Conservation (phyloP, 2,797 vertebrate species). For the Melanotaenia nigrans region DNA sequence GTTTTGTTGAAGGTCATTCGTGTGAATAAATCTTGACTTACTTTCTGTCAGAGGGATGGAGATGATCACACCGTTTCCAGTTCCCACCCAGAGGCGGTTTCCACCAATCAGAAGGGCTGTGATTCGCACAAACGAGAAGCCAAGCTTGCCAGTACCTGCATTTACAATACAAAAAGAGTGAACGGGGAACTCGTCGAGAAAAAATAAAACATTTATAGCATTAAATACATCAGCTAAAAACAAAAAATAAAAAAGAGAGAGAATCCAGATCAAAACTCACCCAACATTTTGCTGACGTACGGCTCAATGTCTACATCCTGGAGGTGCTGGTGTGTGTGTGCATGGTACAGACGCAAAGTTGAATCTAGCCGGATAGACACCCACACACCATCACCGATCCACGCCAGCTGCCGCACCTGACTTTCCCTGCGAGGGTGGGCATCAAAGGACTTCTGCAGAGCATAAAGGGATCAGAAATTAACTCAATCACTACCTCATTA, state of each 20-base stretch:
- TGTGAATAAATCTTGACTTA: conserved; percentile 65
- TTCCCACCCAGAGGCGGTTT: conserved; percentile 98
- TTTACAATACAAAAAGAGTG: conserved; percentile 34
- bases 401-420: conserved; percentile 95
- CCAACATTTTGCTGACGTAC: conserved; percentile 99
- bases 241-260: too few species aligned
- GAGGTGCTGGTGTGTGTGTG: conserved; percentile 95
- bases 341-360: conserved; percentile 94
- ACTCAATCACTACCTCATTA: background rate
- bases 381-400: conserved; percentile 98
- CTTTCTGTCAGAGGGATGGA: conserved; percentile 98
- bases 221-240: background rate
- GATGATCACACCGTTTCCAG: conserved; percentile 97
- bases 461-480: background rate
- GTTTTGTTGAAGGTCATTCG: background rate
- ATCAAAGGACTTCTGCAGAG: conserved; percentile 92
- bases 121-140: conserved; percentile 97
- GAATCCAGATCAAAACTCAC: conserved; percentile 73
- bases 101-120: conserved; percentile 96
- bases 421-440: conserved; percentile 96
- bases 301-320: conserved; percentile 98
- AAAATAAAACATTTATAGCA: background rate
- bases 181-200: background rate
- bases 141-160: conserved; percentile 95
- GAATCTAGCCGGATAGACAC: conserved; percentile 97